Percentiles rank a stretch among this genome's conserved stretches.
phyloP scores from a whole-genome alignment of 2,888 invertebrate genomes.

The Encarsia formosa region DNA sequence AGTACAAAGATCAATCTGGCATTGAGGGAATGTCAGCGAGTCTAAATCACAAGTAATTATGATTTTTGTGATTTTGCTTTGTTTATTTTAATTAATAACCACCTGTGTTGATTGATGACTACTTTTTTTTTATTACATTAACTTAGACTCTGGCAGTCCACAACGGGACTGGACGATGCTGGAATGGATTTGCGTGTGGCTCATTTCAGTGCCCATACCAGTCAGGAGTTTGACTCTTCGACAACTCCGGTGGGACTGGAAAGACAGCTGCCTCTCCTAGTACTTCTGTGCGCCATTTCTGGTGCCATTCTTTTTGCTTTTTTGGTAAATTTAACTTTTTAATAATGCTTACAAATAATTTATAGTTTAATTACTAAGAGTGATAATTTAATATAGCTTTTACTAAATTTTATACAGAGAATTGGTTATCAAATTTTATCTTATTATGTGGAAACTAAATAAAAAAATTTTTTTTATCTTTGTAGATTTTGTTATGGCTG shows the following conservation, averaged over 20 bases:
- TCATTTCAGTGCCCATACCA: conserved; percentile 39
- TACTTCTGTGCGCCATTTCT: conserved; percentile 46
- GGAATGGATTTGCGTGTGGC: conserved; percentile 49
- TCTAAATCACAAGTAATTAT: conserved; percentile 45
- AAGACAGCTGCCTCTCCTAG: conserved; percentile 45
- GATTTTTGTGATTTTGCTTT: background rate
- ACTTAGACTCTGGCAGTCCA: conserved; percentile 48
- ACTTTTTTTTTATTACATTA: conserved; percentile 2
- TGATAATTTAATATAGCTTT: conserved; percentile 2
- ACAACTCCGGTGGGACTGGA: conserved; percentile 47
- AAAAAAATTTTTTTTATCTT: conserved; percentile 1
- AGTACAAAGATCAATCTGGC: conserved; percentile 7
- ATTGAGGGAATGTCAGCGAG: conserved; percentile 49
- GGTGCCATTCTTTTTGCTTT: conserved; percentile 49
- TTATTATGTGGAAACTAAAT: no score
- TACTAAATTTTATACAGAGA: background rate
- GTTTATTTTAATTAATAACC: background rate
- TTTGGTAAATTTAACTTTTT: no score
- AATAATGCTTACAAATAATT: no score
- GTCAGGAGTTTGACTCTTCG: conserved; percentile 45
- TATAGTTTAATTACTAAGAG: no score
- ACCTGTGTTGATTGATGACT: background rate
- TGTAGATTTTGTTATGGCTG: conserved; percentile 49
- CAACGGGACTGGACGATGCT: conserved; percentile 51
- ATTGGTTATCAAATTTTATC: no score